Evolutionary conservation across 2,888 invertebrate genomes (phyloP), one percentile per base, ranked within the genome.

Genomic region (Drosophila falleni): DNA sequence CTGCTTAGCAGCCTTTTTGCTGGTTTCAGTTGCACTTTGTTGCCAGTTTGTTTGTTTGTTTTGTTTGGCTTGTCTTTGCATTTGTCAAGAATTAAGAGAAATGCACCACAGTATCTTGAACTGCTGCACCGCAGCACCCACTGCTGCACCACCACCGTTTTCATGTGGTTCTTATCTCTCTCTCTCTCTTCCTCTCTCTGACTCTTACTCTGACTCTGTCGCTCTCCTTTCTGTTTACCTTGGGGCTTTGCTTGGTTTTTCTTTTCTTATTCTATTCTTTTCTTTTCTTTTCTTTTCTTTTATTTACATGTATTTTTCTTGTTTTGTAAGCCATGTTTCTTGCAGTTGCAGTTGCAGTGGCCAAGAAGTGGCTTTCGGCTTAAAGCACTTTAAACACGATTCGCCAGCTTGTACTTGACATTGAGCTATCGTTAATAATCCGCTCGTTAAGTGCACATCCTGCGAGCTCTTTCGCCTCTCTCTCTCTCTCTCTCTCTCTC

Each of bases 1-100:
- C 35, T 59, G 68, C 58, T 80, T 55, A 77, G 63, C 66, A 72
- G 68, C 73, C 67, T 80, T 63, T 47, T 74, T 75, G 58, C 59
- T 60, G 53, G 58, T 69, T 59, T 77, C 46, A 65, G 69, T 44
- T 70, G 69, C 62, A 58, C 60, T 66, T 33, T 72, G 81, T 51
- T 64, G 63, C 26, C 61, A 41, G 69, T 62, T 63, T 66, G 19
- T 59, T 51, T 68, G 42, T 42, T 59, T 75, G 67, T 55, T 71
- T 62, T 55, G 56, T 46, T 55, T 50, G 65, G 41, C 72, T 74
- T 81, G 85, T 76, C 87, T 81, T 77, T 80, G 75, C 83, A 76
- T 78, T 78, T 88, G 86, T 80, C 89, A 73, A 75, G 87, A 88
- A 89, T 88, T 89, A 88, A 89, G 87, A 86, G 78, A 86, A 86